Evolutionary conservation across 2,797 vertebrate genomes (phyloP), one percentile per base, ranked within the genome.

Genomic region (Pseudochaenichthys georgianus): DNA sequence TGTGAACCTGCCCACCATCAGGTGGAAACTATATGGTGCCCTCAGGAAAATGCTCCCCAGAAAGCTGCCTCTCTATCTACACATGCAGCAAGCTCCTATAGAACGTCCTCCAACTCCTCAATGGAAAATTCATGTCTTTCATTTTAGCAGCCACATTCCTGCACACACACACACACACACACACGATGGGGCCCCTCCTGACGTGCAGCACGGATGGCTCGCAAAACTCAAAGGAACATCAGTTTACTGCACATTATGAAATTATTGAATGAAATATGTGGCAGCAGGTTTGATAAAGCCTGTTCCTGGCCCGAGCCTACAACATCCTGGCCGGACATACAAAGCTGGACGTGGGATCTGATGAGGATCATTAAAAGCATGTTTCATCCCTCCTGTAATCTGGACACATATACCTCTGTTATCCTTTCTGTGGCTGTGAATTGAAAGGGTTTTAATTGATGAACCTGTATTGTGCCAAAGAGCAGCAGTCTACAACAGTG

Each of bases 101-200:
- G 78, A 64, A 13, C 4, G 19, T 64, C 62, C 42, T 63, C 53
- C 19, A 60, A 50, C 17, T 48, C 45, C 73, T 16, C 73, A 64
- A 51, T 64, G 78, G 75, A 90, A 90, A 81, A 73, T 61, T 70
- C 13, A 80, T 85, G 84, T 62, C 77, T 89, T 78, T 74, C 38
- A 74, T 83, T 90, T 87, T n/a, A 69, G 70, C 70, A 46, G 71
- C n/a, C 72, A 47, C 81, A 85, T 87, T 86, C 81, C 75, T 84
- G 55, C 77, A 45, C 43, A 21, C 21, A 21, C 21, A 21, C 21
- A 21, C 21, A 21, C 21, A 21, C 21, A 21, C 21, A 53, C 62
- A 64, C 62, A 53, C 42, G 4, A 57, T 55, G 64, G 70, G 64
- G 71, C 71, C 77, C 69, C 69, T 81, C 59, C 79, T 80, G 77